Evolutionary conservation across 2,113 vertebrate species (phyloP).

Genomic region (Salvelinus alpinus): DNA sequence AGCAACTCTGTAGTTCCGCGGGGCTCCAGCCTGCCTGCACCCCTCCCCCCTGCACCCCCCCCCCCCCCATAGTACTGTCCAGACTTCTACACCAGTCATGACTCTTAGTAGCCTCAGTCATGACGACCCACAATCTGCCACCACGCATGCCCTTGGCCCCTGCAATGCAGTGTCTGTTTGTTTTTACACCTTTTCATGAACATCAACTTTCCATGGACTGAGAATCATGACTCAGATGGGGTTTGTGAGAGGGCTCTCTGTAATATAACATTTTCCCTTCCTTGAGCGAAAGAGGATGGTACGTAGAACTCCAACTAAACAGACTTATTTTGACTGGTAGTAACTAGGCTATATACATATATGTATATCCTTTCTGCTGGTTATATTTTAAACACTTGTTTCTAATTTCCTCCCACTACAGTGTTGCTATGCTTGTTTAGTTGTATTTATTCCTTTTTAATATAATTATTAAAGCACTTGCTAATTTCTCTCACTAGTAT

Average conservation of each 20-base stretch:
- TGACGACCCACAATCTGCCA: conserved; percentile 27
- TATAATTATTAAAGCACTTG: conserved; percentile 35
- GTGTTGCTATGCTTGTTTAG: conserved; percentile 46
- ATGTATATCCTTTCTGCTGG: conserved; percentile 13
- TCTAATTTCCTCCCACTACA: conserved; percentile 40
- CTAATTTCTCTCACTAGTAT: conserved; percentile 8
- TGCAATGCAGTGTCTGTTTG: conserved; percentile 61
- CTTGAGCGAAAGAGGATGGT: conserved; percentile 28
- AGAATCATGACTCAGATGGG: conserved; percentile 44
- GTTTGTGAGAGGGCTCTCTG: conserved; percentile 19
- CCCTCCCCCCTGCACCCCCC: not conserved
- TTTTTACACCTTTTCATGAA: conserved; percentile 50
- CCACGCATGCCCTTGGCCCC: conserved; percentile 54
- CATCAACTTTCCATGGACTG: conserved; percentile 69
- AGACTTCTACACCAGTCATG: conserved; percentile 36
- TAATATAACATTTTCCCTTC: conserved; percentile 41
- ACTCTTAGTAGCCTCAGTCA: conserved; percentile 14
- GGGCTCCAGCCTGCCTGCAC: too few species aligned
- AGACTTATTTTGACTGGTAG: conserved; percentile 37
- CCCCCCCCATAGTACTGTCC: conserved; percentile 20
- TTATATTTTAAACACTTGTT: conserved; percentile 28
- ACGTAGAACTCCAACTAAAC: not conserved
- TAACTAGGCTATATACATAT: conserved; percentile 15
- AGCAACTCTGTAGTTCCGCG: conserved; percentile 56
- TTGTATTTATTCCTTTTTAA: conserved; percentile 50